phyloP scores from a whole-genome alignment of 2,797 vertebrate genomes.

The Phrynocephalus forsythii region DNA sequence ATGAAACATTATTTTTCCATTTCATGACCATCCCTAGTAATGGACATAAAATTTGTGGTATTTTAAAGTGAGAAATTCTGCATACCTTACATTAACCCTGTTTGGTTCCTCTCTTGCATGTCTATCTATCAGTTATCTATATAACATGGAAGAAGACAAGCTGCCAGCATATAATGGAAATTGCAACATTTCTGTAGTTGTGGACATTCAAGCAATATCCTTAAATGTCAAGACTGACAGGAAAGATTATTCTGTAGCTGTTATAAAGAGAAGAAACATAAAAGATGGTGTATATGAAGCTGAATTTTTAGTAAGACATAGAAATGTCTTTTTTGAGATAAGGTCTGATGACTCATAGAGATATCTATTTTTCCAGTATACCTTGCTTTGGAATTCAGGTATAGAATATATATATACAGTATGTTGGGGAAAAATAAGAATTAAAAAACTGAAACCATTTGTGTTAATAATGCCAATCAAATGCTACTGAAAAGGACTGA shows the following conservation, averaged over 20 bases:
- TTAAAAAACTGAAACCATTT: not conserved
- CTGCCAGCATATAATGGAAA: constrained; percentile 22
- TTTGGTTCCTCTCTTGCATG: not conserved
- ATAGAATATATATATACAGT: constrained; percentile 7
- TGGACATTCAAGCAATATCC: constrained; percentile 31
- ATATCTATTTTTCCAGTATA: constrained; percentile 48
- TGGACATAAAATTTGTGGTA: not conserved
- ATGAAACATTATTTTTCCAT: too few relatives aligned
- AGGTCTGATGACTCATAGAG: constrained; percentile 40
- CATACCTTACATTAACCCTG: not conserved
- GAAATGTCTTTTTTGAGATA: constrained; percentile 49
- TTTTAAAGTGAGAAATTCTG: not conserved
- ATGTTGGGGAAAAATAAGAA: too few relatives aligned
- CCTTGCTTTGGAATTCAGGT: constrained; percentile 42
- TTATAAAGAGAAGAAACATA: constrained; percentile 33
- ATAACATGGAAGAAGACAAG: not conserved
- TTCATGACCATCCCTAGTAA: not conserved
- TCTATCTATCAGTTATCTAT: not conserved
- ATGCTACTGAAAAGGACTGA: not conserved
- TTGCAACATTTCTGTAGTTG: constrained; percentile 22
- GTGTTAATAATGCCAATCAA: constrained; percentile 33
- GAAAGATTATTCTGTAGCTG: constrained; percentile 32
- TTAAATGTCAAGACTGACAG: constrained; percentile 24
- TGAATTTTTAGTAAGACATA: constrained; percentile 45
- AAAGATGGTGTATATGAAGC: constrained; percentile 41